Evolutionary conservation across 2,888 invertebrate species (phyloP).

Genomic region (Xiphydria camelus): DNA sequence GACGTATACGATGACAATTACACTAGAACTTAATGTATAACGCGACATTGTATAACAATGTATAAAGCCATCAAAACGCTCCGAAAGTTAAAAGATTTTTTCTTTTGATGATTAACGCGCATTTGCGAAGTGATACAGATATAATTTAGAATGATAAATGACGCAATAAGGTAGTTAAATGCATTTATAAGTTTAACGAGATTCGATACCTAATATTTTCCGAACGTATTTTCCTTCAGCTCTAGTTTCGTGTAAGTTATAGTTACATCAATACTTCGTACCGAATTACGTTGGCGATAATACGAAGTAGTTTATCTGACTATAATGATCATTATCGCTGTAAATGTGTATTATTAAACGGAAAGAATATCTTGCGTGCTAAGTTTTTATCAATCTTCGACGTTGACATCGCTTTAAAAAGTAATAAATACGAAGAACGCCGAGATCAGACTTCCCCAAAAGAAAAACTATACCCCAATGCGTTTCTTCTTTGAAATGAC

Average conservation of each 20-base stretch:
- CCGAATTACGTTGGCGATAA: no score
- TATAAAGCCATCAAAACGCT: slow-evolving; percentile 32
- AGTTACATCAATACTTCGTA: slow-evolving; percentile 15
- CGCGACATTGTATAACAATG: slow-evolving; percentile 38
- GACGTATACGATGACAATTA: slow-evolving; percentile 36
- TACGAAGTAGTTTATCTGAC: slow-evolving; percentile 36
- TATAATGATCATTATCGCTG: slow-evolving; percentile 9
- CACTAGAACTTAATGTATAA: slow-evolving; percentile 32
- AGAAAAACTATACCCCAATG: no score
- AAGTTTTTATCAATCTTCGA: no score
- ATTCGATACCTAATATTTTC: slow-evolving; percentile 32
- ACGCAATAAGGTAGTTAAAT: slow-evolving; percentile 28
- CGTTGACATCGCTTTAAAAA: no score
- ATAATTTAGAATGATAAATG: slow-evolving; percentile 36
- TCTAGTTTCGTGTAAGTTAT: slow-evolving; percentile 8
- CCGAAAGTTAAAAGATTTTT: background rate
- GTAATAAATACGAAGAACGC: no score
- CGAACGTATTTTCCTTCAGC: slow-evolving; percentile 14
- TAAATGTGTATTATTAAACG: slow-evolving; percentile 33
- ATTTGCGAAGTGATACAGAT: slow-evolving; percentile 9
- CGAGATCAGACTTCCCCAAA: no score
- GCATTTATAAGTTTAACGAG: slow-evolving; percentile 32
- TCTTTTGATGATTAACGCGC: slow-evolving; percentile 16
- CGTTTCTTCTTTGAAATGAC: no score
- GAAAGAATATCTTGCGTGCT: background rate